Conservation (phyloP, 2,797 vertebrate genomes). For the Pipistrellus kuhlii region DNA sequence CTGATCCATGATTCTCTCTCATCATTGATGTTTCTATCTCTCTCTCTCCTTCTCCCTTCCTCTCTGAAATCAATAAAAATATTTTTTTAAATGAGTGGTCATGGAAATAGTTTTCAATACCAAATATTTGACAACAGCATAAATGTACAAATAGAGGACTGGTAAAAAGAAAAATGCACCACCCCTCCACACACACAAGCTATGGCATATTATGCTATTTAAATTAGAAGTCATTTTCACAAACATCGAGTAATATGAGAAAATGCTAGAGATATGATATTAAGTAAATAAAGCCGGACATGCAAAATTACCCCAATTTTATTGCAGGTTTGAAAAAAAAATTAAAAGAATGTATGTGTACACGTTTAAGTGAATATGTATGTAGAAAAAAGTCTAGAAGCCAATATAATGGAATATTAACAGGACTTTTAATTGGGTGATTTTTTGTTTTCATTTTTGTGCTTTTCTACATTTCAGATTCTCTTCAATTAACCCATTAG, state of each 20-base stretch:
- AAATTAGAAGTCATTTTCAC: constrained; percentile 53
- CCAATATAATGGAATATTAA: constrained; percentile 12
- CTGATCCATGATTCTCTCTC: too few relatives aligned
- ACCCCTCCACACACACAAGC: neutral
- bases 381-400: constrained; percentile 47
- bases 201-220: constrained; percentile 27
- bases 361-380: neutral
- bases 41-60: too few relatives aligned
- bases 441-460: constrained; percentile 57
- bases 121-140: constrained; percentile 36
- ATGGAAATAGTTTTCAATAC: constrained; percentile 14
- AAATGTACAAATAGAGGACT: constrained; percentile 2
- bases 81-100: neutral
- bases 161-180: neutral
- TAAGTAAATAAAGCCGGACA: neutral
- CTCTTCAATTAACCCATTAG: neutral
- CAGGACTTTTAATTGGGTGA: neutral
- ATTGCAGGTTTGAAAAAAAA: constrained; percentile 35
- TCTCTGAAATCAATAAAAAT: too few relatives aligned
- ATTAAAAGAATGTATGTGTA: neutral
- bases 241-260: neutral
- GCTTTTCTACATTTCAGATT: neutral
- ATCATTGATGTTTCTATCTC: too few relatives aligned
- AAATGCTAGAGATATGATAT: constrained; percentile 1
- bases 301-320: neutral